Evolutionary conservation across 1,140 invertebrate genomes (phyloP), one percentile per base, ranked within the genome.

Genomic region (Caenorhabditis inopinata): DNA sequence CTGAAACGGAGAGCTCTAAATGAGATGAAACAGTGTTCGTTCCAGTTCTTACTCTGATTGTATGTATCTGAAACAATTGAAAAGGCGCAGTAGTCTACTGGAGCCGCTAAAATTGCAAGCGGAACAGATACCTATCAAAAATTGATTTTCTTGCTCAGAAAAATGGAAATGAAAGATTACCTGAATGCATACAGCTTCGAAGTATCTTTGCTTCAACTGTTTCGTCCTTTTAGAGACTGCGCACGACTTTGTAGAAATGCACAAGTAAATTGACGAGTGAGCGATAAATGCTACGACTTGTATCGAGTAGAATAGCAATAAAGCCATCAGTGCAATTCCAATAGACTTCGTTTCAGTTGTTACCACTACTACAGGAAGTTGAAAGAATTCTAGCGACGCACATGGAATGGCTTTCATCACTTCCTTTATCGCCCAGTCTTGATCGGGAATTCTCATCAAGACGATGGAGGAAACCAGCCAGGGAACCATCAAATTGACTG

Each of bases 201-300:
- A 68, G 38, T 68, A 68, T 21, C 38, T 68, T 38, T 32, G 4
- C 38, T 68, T 68, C 58, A 68, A 21, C n/a, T 42, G n/a, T 21
- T 68, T 68, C 9, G 58, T 68, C 27, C 38, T 68, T 27, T 68
- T 32, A 12, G 58, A 68, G 2, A 68, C 32, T 42, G 58, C 29
- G 27, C 23, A 68, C 3, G 58, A 68, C 32, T 68, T 68, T 68
- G 58, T 68, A 6, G 58, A 68, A 42, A 68, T 68, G n/a, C 58
- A 68, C 11, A 68, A 11, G 11, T 68, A 68, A 9, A 68, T 21
- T 11, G 58, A 68, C 2, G 58, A 68, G 12, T 68, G 58, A 42
- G 38, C n/a, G 23, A 68, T 68, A 29, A 68, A 68, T 9, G 38
- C 27, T 38, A 68, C 5, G 11, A 68, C 12, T 21, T 68, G 58